phyloP scores from a whole-genome alignment of 2,113 vertebrate genomes.

The Setophaga kirtlandii region DNA sequence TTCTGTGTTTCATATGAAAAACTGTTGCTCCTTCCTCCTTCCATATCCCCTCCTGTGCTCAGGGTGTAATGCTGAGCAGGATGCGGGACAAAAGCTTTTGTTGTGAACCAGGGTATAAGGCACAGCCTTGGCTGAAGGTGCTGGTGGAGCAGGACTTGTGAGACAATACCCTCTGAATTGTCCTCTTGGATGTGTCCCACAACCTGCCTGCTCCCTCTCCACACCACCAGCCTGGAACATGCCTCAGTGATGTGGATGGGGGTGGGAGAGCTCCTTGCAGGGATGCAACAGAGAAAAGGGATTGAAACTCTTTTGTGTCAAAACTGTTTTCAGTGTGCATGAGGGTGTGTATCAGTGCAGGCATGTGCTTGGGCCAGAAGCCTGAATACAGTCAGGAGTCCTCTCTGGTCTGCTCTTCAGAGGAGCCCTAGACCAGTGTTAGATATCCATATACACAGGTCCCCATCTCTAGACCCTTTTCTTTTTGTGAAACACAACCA shows the following conservation, averaged over 20 bases:
- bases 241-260: rapidly evolving
- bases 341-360: not conserved
- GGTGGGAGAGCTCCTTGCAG: not conserved
- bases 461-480: not conserved
- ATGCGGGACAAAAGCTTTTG: not conserved
- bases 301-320: not conserved
- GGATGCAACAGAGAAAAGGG: not conserved
- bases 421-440: not conserved
- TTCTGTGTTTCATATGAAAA: not conserved
- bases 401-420: not conserved
- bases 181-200: not conserved
- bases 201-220: not conserved
- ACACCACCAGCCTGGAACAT: not conserved
- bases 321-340: not conserved
- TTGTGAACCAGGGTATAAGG: not conserved
- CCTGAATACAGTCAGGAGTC: not conserved
- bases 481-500: not conserved
- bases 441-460: not conserved
- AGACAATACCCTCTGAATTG: not conserved
- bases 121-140: not conserved
- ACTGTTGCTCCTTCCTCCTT: not conserved
- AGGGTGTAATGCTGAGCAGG: not conserved
- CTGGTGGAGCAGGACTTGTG: not conserved
- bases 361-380: not conserved
- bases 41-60: not conserved